Evolutionary conservation across 2,113 vertebrate genomes (phyloP).

Genomic region (Dryoscopus gambensis): DNA sequence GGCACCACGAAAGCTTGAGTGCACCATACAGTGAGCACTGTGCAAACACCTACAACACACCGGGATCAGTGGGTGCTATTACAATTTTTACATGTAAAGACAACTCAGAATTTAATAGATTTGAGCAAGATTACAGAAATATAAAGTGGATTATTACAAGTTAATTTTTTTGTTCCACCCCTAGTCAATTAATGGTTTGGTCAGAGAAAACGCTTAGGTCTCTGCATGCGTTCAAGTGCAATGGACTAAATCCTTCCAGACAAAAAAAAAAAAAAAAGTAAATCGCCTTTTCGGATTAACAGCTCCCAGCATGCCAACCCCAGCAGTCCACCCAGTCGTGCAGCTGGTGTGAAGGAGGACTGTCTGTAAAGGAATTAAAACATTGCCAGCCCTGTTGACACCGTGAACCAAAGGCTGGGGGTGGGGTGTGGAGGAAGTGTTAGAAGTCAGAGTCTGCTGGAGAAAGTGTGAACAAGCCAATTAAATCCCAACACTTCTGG

Average conservation of each 20-base stretch:
- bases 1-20: neutral
- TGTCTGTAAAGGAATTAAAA: constrained; percentile 6
- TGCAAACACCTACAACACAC: neutral
- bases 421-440: constrained; percentile 4
- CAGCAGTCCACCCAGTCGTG: neutral
- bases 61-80: neutral
- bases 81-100: neutral
- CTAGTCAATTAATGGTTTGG: neutral
- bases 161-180: neutral
- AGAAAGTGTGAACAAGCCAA: constrained; percentile 64
- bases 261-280: neutral
- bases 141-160: neutral
- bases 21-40: accelerated
- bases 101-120: neutral
- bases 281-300: neutral
- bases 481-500: constrained; percentile 52
- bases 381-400: constrained; percentile 27
- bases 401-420: neutral
- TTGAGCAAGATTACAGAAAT: neutral
- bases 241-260: neutral
- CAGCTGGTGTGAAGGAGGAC: neutral
- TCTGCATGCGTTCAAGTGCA: neutral
- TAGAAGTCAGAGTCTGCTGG: constrained; percentile 10
- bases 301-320: neutral
- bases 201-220: neutral